These are phyloP conservation scores for Timandra comae DNA, from an alignment of 2,888 invertebrate species.

Conservation along the genomic window DNA sequence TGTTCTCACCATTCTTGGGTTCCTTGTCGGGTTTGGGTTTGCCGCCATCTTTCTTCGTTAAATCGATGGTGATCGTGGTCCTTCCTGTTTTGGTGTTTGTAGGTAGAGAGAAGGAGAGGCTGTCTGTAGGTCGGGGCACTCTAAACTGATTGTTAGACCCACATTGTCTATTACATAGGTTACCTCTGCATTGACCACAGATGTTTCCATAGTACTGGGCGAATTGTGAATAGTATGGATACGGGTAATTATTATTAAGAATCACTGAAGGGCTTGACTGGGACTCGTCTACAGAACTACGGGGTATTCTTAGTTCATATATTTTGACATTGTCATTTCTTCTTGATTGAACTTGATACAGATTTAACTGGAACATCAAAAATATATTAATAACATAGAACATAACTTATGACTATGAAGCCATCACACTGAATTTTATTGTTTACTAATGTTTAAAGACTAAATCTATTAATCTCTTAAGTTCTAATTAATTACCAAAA, in stretches of 20 bases:
- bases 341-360: conserved; percentile 4
- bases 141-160: conserved; percentile 4
- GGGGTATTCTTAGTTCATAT: conserved; percentile 9
- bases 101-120: conserved; percentile 22
- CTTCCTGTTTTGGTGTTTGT: conserved; percentile 13
- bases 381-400: too few relatives aligned
- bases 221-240: conserved; percentile 3
- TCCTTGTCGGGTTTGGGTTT: neutral
- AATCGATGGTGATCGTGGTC: conserved; percentile 32
- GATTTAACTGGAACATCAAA: neutral
- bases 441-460: too few relatives aligned
- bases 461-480: too few relatives aligned
- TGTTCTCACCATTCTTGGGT: conserved; percentile 4
- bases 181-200: conserved; percentile 9
- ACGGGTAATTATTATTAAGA: neutral
- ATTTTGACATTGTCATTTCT: neutral
- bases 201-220: conserved; percentile 6
- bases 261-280: neutral
- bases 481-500: too few relatives aligned
- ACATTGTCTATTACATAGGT: conserved; percentile 6
- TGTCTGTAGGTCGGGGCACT: conserved; percentile 6
- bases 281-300: neutral
- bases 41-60: conserved; percentile 8
- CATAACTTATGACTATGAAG: too few relatives aligned
- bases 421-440: too few relatives aligned